Evolutionary conservation across 2,888 invertebrate genomes (phyloP), one percentile per base, ranked within the genome.

Genomic region (Rhaphigaster nebulosa): DNA sequence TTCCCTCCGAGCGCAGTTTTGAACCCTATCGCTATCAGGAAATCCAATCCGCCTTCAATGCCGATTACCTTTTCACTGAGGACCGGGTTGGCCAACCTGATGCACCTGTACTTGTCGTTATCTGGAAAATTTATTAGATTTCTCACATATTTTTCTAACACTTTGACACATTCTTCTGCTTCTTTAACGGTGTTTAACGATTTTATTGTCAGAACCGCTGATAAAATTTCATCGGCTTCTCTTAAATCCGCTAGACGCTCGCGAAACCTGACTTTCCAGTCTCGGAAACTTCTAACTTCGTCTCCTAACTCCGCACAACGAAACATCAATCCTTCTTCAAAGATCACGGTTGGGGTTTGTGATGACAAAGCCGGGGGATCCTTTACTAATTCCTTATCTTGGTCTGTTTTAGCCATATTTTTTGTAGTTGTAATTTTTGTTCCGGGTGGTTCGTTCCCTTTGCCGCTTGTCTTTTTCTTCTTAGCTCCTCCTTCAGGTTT

Each of bases 51-150:
- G 18, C 88, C 88, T 41, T 88, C 88, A 41, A 88, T 56, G 23
- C 60, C 56, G 20, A 88, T 29, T 0, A 88, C 88, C n/a, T 60
- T 60, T 41, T 88, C 88, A n/a, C n/a, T 41, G 41, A 88, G 56
- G 13, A 41, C 56, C 4, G 60, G 88, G 41, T 88, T 88, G 18
- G 38, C 56, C 41, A 88, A 41, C 38, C 88, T 56, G n/a, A 88
- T 88, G 41, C 56, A 88, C 56, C 60, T 88, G 60, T 88, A 88
- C 41, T 88, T 88, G 23, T 88, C 88, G 56, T 60, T 45, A 41
- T 45, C 65, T 38, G 88, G 88, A 41, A 60, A 88, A 13, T 45
- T 13, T 8, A 88, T 88, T 1, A 88, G n/a, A 18, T 88, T 88
- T 10, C n/a, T 56, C 41, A 88, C n/a, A n/a, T 88, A 88, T 41